Percentiles rank a stretch among this genome's conserved stretches.
phyloP scores from a whole-genome alignment of 2,797 vertebrate genomes.

The Chiloscyllium punctatum region DNA sequence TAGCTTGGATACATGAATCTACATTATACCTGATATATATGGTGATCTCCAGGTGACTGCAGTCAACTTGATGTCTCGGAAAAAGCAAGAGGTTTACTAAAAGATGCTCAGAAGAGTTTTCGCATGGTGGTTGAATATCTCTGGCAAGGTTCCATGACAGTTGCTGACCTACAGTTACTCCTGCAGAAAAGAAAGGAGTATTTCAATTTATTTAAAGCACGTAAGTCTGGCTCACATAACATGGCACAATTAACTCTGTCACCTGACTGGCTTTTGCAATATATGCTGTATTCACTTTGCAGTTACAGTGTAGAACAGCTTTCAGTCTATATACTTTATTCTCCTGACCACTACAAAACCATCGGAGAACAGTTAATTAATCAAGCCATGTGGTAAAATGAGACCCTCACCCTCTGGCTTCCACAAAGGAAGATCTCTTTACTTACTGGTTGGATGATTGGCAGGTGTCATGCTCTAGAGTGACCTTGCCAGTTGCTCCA shows the following conservation, averaged over 20 bases:
- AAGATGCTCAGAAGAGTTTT: conserved; percentile 11
- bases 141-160: background rate
- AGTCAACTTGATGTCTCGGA: background rate
- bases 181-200: background rate
- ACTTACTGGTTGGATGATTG: background rate
- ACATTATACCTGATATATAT: background rate
- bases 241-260: background rate
- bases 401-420: background rate
- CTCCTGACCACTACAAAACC: background rate
- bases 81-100: background rate
- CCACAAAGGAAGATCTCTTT: background rate
- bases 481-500: background rate
- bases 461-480: background rate
- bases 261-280: background rate
- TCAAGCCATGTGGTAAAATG: background rate
- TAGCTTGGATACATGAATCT: background rate
- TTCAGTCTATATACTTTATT: background rate
- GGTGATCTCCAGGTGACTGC: conserved; percentile 33
- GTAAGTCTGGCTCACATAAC: background rate
- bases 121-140: background rate
- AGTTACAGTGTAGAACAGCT: background rate
- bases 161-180: background rate
- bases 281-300: too few species aligned
- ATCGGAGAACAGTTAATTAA: background rate
- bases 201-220: background rate